Conservation (phyloP, 2,797 vertebrate species). For the Austrolebias charrua region DNA sequence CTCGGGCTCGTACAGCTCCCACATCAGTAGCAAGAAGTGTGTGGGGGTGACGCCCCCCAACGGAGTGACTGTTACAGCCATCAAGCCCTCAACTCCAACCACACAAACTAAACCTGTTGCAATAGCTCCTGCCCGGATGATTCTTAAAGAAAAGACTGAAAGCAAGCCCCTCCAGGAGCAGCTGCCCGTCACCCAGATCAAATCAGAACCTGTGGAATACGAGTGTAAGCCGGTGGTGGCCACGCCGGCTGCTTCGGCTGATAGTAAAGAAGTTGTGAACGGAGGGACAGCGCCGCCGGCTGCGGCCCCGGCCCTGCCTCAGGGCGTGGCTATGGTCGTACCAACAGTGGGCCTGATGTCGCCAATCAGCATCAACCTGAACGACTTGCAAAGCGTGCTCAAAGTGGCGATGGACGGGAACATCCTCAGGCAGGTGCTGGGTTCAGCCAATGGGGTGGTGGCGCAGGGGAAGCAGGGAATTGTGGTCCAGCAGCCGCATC, state of each 20-base stretch:
- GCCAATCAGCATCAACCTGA: constrained; percentile 96
- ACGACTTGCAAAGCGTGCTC: constrained; percentile 94
- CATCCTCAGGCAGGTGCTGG: constrained; percentile 89
- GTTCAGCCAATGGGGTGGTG: constrained; percentile 83
- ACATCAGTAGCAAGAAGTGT: constrained; percentile 98
- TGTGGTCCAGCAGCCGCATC: constrained; percentile 83
- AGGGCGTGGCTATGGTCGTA: constrained; percentile 92
- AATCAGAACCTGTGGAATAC: constrained; percentile 95
- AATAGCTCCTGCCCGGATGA: constrained; percentile 77
- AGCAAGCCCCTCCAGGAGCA: constrained; percentile 94
- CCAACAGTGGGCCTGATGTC: constrained; percentile 94
- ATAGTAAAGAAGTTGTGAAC: constrained; percentile 84
- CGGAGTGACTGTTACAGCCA: constrained; percentile 78
- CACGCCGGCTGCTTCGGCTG: constrained; percentile 72
- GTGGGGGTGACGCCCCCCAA: constrained; percentile 84
- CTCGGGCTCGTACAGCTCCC: constrained; percentile 98
- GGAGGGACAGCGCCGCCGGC: constrained; percentile 77
- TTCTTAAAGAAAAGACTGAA: constrained; percentile 90
- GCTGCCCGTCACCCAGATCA: constrained; percentile 96
- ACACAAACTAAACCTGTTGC: constrained; percentile 78
- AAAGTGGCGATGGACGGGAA: constrained; percentile 94
- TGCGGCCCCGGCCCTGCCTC: constrained; percentile 62
- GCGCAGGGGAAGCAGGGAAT: constrained; percentile 68
- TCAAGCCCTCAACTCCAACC: constrained; percentile 84
- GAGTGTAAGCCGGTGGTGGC: constrained; percentile 89